Conservation (phyloP, 2,888 invertebrate genomes). For the Sminthurides aquaticus region DNA sequence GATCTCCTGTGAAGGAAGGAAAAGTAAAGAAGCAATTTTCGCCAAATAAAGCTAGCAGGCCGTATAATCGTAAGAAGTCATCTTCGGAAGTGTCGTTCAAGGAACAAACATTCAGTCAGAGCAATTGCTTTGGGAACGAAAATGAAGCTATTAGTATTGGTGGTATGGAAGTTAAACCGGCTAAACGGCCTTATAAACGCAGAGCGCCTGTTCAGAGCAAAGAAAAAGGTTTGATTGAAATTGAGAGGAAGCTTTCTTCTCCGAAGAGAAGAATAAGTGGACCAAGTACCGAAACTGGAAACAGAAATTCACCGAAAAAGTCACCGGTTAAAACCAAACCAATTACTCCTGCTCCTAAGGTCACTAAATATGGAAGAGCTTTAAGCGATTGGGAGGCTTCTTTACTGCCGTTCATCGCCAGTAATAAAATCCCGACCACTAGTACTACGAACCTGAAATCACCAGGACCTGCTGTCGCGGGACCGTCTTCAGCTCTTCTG, state of each 20-base stretch:
- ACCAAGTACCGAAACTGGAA: not conserved
- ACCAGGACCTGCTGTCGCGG: not conserved
- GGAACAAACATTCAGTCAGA: not conserved
- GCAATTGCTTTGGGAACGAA: not conserved
- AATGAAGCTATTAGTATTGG: not conserved
- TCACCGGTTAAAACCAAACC: not conserved
- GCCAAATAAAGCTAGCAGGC: not conserved
- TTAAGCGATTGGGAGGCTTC: not conserved
- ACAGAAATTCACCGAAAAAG: not conserved
- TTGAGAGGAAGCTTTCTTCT: not conserved
- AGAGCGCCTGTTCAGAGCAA: not conserved
- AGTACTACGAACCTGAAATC: not conserved
- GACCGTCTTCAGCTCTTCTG: not conserved
- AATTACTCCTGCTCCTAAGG: not conserved
- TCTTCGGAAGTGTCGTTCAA: not conserved
- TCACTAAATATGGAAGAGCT: not conserved
- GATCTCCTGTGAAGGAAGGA: not conserved
- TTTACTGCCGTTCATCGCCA: not conserved
- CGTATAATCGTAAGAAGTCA: slow-evolving; percentile 6
- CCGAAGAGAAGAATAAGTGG: not conserved
- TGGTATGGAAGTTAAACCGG: not conserved
- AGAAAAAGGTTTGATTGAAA: not conserved
- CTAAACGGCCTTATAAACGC: not conserved
- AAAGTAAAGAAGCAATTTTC: not conserved
- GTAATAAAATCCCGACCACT: not conserved